These are phyloP conservation scores for Uria lomvia DNA, from an alignment of 2,113 vertebrate species.

Conservation along the genomic window DNA sequence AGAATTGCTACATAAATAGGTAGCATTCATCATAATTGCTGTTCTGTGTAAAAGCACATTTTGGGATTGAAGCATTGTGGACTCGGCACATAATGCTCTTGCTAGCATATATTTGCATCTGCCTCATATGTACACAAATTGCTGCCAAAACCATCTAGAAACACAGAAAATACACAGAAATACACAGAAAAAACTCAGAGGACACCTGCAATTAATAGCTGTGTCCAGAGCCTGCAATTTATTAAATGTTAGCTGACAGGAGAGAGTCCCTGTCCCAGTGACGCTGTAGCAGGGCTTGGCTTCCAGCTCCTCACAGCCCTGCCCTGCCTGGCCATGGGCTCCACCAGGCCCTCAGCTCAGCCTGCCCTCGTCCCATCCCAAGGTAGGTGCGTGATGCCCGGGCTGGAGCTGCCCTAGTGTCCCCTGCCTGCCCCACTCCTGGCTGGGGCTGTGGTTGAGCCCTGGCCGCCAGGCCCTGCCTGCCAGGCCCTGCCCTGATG, in stretches of 20 bases:
- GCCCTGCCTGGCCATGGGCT: not conserved
- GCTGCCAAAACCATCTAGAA: not conserved
- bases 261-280: not conserved
- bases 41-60: not conserved
- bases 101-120: not conserved
- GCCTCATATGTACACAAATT: not conserved
- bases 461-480: not conserved
- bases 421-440: accelerated
- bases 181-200: not conserved
- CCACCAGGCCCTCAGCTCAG: accelerated
- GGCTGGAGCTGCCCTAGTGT: not conserved
- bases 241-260: not conserved
- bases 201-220: not conserved
- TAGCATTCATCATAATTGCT: not conserved
- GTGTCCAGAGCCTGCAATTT: not conserved
- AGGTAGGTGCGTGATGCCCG: not conserved
- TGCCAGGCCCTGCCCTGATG: not conserved
- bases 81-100: not conserved
- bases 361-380: accelerated
- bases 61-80: not conserved
- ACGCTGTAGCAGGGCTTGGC: not conserved
- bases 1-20: not conserved
- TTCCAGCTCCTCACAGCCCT: not conserved
- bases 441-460: not conserved
- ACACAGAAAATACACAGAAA: not conserved